Evolutionary conservation across 1,140 invertebrate genomes (phyloP).

Genomic region (Ganaspis sp.): DNA sequence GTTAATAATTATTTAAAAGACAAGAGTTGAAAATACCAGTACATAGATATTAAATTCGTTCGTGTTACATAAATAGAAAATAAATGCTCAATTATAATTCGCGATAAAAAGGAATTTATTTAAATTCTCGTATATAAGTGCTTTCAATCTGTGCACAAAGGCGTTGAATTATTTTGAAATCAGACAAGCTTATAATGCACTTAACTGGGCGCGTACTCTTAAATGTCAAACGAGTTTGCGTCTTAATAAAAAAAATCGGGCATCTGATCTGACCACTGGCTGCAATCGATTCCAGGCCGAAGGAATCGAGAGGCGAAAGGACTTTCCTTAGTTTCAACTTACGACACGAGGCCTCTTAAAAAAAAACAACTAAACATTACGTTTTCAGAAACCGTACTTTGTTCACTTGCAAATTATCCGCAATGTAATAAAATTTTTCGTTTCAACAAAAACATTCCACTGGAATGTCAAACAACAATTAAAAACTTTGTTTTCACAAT

Average conservation of each 20-base stretch:
- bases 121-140: conserved; percentile 25
- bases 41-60: too few relatives aligned
- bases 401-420: neutral
- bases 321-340: conserved; percentile 22
- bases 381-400: neutral
- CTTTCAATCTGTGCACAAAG: neutral
- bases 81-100: too few relatives aligned
- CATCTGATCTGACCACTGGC: conserved; percentile 40
- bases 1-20: too few relatives aligned
- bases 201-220: conserved; percentile 41
- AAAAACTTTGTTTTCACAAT: neutral
- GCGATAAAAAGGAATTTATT: conserved; percentile 31
- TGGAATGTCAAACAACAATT: neutral
- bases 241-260: conserved; percentile 47
- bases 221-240: conserved; percentile 59
- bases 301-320: conserved; percentile 43
- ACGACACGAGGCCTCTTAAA: conserved; percentile 7
- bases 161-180: conserved; percentile 14
- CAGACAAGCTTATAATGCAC: conserved; percentile 14
- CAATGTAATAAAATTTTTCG: neutral
- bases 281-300: conserved; percentile 50
- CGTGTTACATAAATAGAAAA: too few relatives aligned
- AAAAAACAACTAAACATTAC: neutral
- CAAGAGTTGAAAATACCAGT: too few relatives aligned
- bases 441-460: neutral